phyloP scores from a whole-genome alignment of 2,888 invertebrate species.

The Pasiphila rectangulata region DNA sequence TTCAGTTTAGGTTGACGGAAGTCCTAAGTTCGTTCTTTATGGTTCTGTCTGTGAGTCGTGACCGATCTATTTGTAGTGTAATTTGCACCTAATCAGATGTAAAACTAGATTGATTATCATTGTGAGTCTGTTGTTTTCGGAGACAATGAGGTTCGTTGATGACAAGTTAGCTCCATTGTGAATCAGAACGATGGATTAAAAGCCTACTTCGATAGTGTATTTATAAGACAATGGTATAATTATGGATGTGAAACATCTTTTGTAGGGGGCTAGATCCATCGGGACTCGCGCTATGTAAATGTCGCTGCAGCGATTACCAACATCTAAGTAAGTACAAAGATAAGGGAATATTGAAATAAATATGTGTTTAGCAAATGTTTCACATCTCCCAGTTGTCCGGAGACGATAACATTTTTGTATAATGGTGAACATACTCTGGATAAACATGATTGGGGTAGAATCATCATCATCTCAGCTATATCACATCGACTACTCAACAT shows the following conservation, averaged over 20 bases:
- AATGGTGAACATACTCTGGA: no score
- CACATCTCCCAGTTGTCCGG: no score
- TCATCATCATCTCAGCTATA: no score
- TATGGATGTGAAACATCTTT: no score
- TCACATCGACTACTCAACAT: no score
- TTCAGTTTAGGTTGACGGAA: conserved; percentile 22
- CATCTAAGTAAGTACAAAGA: no score
- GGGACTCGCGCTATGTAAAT: no score
- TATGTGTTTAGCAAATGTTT: no score
- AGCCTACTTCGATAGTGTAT: conserved; percentile 40
- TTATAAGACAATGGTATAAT: conserved; percentile 25
- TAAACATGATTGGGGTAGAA: no score
- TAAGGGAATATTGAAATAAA: no score
- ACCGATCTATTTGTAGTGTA: conserved; percentile 76
- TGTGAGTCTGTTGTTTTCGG: conserved; percentile 60
- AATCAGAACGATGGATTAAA: conserved; percentile 38
- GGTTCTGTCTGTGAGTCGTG: conserved; percentile 53
- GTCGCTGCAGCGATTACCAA: no score
- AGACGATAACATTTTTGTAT: no score
- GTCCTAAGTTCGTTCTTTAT: conserved; percentile 25
- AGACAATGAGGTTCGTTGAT: conserved; percentile 49
- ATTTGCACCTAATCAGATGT: conserved; percentile 79
- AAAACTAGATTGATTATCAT: conserved; percentile 77
- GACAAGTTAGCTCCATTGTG: conserved; percentile 36
- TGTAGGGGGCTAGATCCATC: conserved; percentile 4